Evolutionary conservation across 2,113 vertebrate genomes (phyloP).

Genomic region (Datnioides undecimradiatus): DNA sequence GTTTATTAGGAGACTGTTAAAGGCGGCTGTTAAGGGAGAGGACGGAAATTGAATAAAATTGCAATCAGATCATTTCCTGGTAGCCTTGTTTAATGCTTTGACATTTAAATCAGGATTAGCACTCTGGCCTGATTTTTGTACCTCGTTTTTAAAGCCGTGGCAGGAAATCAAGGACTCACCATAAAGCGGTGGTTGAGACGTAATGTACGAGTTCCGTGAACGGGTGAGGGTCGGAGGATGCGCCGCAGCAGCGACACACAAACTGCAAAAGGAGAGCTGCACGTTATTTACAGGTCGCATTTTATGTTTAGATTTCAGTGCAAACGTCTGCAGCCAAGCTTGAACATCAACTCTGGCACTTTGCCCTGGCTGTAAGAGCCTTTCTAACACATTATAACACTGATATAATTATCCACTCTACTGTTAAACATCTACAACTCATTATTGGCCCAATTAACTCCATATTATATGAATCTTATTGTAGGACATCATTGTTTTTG

Average conservation of each 20-base stretch:
- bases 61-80: slow-evolving; percentile 31
- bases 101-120: slow-evolving; percentile 55
- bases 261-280: slow-evolving; percentile 83
- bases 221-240: slow-evolving; percentile 95
- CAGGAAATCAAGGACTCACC: slow-evolving; percentile 85
- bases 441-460: neutral
- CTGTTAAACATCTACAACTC: too few species aligned
- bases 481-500: neutral
- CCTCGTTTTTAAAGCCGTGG: slow-evolving; percentile 42
- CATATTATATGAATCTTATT: neutral
- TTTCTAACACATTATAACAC: too few species aligned
- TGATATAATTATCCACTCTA: neutral
- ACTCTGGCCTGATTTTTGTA: slow-evolving; percentile 38
- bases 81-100: slow-evolving; percentile 35
- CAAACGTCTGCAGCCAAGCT: too few species aligned
- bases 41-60: slow-evolving; percentile 15
- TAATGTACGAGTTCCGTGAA: slow-evolving; percentile 98
- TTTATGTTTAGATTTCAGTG: too few species aligned
- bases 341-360: too few species aligned
- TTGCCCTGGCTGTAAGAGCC: too few species aligned
- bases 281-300: neutral
- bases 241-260: slow-evolving; percentile 95
- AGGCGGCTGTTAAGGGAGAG: neutral
- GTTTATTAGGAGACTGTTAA: too few species aligned
- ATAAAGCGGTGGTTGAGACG: slow-evolving; percentile 96